Conservation (phyloP, 2,888 invertebrate genomes). For the Ophraella communa region DNA sequence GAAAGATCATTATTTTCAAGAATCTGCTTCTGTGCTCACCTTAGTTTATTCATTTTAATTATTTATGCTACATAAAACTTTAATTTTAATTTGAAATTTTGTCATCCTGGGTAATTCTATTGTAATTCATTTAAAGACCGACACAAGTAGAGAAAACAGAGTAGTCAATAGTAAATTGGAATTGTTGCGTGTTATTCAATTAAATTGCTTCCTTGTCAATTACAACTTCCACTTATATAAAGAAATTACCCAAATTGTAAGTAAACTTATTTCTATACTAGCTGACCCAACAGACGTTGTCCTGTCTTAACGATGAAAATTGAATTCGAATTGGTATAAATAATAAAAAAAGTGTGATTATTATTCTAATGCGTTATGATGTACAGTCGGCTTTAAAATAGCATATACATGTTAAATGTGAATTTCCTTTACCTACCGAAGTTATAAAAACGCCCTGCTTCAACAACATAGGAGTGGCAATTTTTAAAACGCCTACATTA, state of each 20-base stretch:
- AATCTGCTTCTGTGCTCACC: background rate
- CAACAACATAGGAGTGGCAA: too few species aligned
- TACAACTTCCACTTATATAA: background rate
- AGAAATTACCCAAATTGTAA: background rate
- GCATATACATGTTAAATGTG: too few species aligned
- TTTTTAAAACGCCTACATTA: too few species aligned
- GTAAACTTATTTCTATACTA: background rate
- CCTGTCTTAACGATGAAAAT: too few species aligned
- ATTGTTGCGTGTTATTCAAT: background rate
- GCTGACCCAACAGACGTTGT: too few species aligned
- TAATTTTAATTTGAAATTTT: background rate
- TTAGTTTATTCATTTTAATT: background rate
- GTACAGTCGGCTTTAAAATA: too few species aligned
- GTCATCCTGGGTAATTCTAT: background rate
- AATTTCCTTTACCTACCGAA: too few species aligned
- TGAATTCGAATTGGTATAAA: too few species aligned
- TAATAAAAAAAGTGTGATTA: too few species aligned
- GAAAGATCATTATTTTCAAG: too few species aligned
- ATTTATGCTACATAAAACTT: background rate
- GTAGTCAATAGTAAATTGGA: background rate
- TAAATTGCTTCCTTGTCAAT: constrained; percentile 1
- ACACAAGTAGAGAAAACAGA: constrained; percentile 1
- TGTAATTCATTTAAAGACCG: background rate
- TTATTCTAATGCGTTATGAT: too few species aligned
- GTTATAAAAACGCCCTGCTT: too few species aligned